phyloP scores from a whole-genome alignment of 2,113 vertebrate species.

The Apaloderma vittatum region DNA sequence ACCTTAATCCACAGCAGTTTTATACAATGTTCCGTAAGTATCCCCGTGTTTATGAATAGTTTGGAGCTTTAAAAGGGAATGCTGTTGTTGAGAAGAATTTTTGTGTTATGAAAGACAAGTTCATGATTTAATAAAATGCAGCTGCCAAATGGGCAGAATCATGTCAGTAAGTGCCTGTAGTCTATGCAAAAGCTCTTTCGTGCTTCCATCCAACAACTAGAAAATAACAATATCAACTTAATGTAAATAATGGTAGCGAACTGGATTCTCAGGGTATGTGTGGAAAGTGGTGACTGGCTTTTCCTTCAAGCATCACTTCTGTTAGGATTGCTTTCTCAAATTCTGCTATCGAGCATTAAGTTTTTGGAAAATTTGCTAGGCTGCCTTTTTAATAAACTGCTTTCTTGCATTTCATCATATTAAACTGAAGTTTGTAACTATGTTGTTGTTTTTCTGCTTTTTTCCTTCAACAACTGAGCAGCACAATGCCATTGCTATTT shows the following conservation, averaged over 20 bases:
- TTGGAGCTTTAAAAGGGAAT: neutral
- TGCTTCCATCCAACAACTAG: neutral
- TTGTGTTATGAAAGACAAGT: neutral
- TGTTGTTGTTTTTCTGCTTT: neutral
- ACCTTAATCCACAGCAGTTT: conserved; percentile 98
- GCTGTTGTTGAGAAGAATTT: neutral
- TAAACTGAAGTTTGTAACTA: neutral
- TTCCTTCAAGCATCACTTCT: neutral
- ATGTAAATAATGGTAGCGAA: neutral
- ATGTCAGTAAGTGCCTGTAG: neutral
- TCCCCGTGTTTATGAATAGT: neutral
- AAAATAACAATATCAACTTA: neutral
- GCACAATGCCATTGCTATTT: neutral
- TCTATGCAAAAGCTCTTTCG: neutral
- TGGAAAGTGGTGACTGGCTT: neutral
- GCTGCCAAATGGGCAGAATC: neutral
- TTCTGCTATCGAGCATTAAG: neutral
- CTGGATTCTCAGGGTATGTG: neutral
- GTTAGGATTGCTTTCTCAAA: neutral
- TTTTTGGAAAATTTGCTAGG: neutral
- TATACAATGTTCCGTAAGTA: conserved; percentile 99
- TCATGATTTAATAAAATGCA: neutral
- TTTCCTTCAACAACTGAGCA: neutral
- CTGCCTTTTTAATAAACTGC: neutral
- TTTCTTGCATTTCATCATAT: neutral